Evolutionary conservation across 2,797 vertebrate genomes (phyloP).

Genomic region (Crypturellus tataupa): DNA sequence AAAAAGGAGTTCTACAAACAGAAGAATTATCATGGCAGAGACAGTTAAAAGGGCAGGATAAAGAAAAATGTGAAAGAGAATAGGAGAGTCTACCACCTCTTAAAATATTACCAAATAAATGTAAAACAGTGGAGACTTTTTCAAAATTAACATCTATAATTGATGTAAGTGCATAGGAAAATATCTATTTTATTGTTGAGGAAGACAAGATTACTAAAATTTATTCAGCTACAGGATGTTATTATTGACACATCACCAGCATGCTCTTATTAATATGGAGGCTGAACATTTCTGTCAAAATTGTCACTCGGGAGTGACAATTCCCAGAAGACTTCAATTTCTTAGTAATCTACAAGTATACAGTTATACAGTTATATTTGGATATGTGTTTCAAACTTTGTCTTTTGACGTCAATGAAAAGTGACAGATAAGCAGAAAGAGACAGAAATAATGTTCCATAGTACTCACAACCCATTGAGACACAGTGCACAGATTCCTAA

Average conservation of each 20-base stretch:
- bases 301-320: rapidly evolving
- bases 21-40: neutral
- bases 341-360: neutral
- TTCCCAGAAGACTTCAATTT: neutral
- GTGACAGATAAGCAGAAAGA: neutral
- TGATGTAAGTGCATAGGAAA: slow-evolving; percentile 32
- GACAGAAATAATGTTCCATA: neutral
- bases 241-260: neutral
- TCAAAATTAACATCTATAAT: slow-evolving; percentile 14
- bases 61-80: neutral
- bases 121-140: neutral
- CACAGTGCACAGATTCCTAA: neutral
- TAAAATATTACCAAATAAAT: slow-evolving; percentile 9
- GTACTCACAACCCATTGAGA: neutral
- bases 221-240: slow-evolving; percentile 36
- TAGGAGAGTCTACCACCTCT: neutral
- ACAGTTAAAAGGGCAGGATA: neutral
- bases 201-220: slow-evolving; percentile 11
- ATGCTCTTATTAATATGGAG: neutral
- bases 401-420: neutral
- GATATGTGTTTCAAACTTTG: neutral
- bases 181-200: slow-evolving; percentile 2
- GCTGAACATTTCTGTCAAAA: slow-evolving; percentile 28
- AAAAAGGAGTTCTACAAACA: neutral
- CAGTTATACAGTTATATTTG: neutral